Base-by-base conservation (phyloP, 2,888 invertebrate genomes). In the Cinara cedri region DNA sequence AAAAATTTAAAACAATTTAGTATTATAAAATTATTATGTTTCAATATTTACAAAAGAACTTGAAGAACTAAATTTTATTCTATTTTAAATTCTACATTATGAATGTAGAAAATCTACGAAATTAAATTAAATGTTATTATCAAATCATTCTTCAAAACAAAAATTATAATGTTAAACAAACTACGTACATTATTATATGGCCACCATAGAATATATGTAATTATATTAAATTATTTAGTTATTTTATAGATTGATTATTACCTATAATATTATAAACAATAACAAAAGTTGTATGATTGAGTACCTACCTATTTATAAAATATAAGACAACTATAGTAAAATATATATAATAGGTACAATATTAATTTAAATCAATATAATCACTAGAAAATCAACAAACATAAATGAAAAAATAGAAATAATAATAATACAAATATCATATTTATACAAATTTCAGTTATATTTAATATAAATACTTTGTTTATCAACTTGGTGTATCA, bases 401-500 rank as follows among this genome's bases (percentile, higher is more conserved):
- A 60, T 16, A 26, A 34, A 34, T 34, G 34, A 34, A 34, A n/a
- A 34, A 34, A 34, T 34, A 34, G n/a, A 34, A 34, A 34, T n/a
- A 14, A n/a, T n/a, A n/a, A n/a, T n/a, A n/a, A n/a, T n/a, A n/a
- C n/a, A 60, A 16, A 60, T 26, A 60, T 34, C 16, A 24, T 62
- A 34, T 42, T n/a, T 42, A n/a, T 34, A 46, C 1, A 10, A 10
- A 46, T 46, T 10, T 46, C 46, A 46, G 2, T 46, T 46, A 46
- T 46, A 46, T 19, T 54, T 19, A 11, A 21, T 55, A 11, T 19
- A 19, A 19, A 10, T 46, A 46, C 46, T 46, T 46, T 13, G 13
- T 46, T 54, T 54, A 19, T 19, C 46, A 24, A 21, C 10, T 46
- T 24, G 24, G 55, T 80, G 81, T 21, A 82, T 72, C 26, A 57